Base-by-base conservation (phyloP, 35 echinoderm and acorn worm genomes). In the Apostichopus parvimensis region DNA sequence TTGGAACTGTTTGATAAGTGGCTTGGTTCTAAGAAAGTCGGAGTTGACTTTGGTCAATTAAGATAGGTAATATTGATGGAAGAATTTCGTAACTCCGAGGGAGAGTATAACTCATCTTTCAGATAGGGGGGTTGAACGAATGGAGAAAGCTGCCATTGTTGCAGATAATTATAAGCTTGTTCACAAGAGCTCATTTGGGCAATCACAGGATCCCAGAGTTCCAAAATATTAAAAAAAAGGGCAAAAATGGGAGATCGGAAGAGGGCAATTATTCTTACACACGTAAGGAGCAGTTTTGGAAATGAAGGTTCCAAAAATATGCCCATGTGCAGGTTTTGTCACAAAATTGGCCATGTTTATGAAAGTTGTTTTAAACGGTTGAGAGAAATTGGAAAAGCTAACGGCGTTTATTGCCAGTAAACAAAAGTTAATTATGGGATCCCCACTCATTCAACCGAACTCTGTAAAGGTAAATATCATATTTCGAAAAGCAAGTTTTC, bases 151-250 rank as follows among this genome's bases (percentile, higher is more conserved):
- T 20, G 90, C 77, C 17, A 82, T 64, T 66, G 18, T 92, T 17
- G 45, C 90, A 18, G 77, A 92, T 82, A 56, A 92, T 58, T 82
- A 92, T 82, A 77, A 79, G 21, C 24, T 80, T 21, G 53, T 77
- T 60, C 90, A 92, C 28, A 92, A 82, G 72, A 87, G 84, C 84
- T 87, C 84, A 58, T 87, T 87, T 57, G 84, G 84, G 8, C 84
- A 87, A 65, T 66, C 58, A 25, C 58, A 57, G 54, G 57, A 87
- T 58, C 9, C 53, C 54, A 87, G 62, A n/a, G 21, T 57, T 87
- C 84, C 21, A 53, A 87, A 87, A 20, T 26, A 20, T 57, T 87
- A 70, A 2, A 87, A 45, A 87, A 87, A 66, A 87, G 62, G 55
- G 23, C 12, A 70, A 25, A 17, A 25, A 57, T 61, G 84, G 84